Evolutionary conservation across 2,888 invertebrate species (phyloP), one percentile per base, ranked within the genome.

Genomic region (Hyposoter didymator): DNA sequence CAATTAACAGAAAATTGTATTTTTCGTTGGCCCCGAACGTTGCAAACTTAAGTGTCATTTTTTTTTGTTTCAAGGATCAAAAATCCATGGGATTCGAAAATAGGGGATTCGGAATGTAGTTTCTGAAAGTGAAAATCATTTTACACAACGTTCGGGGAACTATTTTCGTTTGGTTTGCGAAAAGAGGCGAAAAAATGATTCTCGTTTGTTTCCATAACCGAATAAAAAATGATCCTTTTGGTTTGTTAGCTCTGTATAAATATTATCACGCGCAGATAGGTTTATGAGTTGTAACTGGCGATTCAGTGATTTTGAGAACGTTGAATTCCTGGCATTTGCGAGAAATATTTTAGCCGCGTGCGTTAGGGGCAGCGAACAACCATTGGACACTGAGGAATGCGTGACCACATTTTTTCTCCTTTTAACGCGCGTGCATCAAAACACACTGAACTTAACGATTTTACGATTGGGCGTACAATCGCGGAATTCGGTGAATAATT

Each of bases 331-430:
- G 59, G 59, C 28, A 59, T 59, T 28, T 28, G 1, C 28, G 28
- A 14, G 59, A 59, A 14, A 59, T 59, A 28, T 59, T 59, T 28
- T 2, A 28, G 59, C 59, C 59, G 59, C 59, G 59, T 59, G 59
- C 59, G 14, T 59, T 12, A 59, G 59, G 28, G 59, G 28, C 28
- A 28, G 39, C 8, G 39, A 39, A 39, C 35, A 22, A 12, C 14
- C 5, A 22, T 55, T 10, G 3, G 14, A 59, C 28, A 28, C 8
- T 6, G 35, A 28, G 59, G 28, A 59, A 59, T 59, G 59, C 59
- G 28, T 28, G 59, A 59, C 14, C 28, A 59, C 59, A 28, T 59
- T 28, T 28, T 59, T 8, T 59, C 14, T 39, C 5, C 12, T 14
- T 59, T 22, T 12, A 12, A 28, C 1, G 28, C 19, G 28, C 22